Evolutionary conservation across 2,888 invertebrate species (phyloP).

Genomic region (Prosopocoilus inquinatus): DNA sequence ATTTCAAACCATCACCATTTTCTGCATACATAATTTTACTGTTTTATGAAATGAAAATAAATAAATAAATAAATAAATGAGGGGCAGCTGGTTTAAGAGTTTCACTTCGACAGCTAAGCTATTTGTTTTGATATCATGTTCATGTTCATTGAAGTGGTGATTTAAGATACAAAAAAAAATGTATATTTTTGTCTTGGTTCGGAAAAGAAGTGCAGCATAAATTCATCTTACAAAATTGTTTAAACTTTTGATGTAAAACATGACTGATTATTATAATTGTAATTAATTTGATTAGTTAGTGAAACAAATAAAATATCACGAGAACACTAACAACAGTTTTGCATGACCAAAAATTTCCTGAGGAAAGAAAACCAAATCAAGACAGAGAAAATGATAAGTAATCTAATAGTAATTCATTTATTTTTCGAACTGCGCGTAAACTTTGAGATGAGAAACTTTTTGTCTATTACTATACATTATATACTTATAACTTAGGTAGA

Average conservation of each 20-base stretch:
- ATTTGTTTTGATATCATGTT: no score
- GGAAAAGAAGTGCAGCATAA: neutral
- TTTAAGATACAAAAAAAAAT: no score
- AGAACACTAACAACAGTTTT: constrained; percentile 6
- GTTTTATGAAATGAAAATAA: no score
- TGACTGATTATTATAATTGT: constrained; percentile 18
- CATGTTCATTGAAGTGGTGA: no score
- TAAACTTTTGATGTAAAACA: constrained; percentile 2
- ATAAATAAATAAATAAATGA: no score
- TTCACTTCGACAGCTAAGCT: no score
- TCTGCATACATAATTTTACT: no score
- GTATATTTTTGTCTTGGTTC: no score
- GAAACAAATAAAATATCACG: constrained; percentile 7
- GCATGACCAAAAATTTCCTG: constrained; percentile 6
- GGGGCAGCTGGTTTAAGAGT: no score
- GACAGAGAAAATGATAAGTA: constrained; percentile 3
- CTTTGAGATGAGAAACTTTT: constrained; percentile 16
- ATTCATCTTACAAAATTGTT: neutral
- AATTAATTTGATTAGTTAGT: neutral
- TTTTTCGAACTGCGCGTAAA: constrained; percentile 12
- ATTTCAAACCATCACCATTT: no score
- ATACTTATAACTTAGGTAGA: constrained; percentile 43
- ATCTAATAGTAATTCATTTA: constrained; percentile 21
- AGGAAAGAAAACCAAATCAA: neutral
- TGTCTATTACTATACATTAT: constrained; percentile 32